Conservation (phyloP, 2,888 invertebrate species). For the Epistrophe eligans region DNA sequence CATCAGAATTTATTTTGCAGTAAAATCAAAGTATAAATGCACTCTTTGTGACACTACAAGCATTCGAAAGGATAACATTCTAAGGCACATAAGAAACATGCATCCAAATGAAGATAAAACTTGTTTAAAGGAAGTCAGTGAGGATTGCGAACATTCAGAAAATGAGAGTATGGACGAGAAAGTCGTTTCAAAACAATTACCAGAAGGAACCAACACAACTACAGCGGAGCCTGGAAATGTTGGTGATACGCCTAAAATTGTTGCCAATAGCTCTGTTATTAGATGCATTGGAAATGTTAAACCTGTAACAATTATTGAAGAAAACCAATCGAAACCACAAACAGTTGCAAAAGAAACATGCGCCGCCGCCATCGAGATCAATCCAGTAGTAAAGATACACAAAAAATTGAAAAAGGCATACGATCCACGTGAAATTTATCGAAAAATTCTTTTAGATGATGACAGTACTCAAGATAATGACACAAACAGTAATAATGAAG, state of each 20-base stretch:
- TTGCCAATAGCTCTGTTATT: constrained; percentile 81
- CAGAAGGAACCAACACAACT: background rate
- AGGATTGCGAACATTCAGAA: background rate
- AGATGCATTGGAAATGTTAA: constrained; percentile 82
- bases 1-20: constrained; percentile 82
- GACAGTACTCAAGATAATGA: constrained; percentile 75
- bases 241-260: constrained; percentile 64
- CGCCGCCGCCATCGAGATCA: constrained; percentile 37
- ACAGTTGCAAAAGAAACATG: constrained; percentile 61
- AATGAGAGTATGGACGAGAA: constrained; percentile 14
- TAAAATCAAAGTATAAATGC: constrained; percentile 89
- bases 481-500: constrained; percentile 55
- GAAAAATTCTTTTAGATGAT: constrained; percentile 79
- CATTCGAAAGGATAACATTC: constrained; percentile 91
- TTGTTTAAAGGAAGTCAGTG: constrained; percentile 76
- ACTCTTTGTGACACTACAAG: constrained; percentile 89
- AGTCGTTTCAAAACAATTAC: constrained; percentile 42
- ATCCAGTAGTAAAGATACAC: constrained; percentile 27
- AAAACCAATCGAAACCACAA: constrained; percentile 70
- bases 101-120: constrained; percentile 85
- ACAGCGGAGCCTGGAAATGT: too few species aligned
- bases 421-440: constrained; percentile 80
- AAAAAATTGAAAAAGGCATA: constrained; percentile 78
- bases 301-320: constrained; percentile 79
- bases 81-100: constrained; percentile 90